Conservation (phyloP, 2,113 vertebrate genomes). For the Trogon melanurus region DNA sequence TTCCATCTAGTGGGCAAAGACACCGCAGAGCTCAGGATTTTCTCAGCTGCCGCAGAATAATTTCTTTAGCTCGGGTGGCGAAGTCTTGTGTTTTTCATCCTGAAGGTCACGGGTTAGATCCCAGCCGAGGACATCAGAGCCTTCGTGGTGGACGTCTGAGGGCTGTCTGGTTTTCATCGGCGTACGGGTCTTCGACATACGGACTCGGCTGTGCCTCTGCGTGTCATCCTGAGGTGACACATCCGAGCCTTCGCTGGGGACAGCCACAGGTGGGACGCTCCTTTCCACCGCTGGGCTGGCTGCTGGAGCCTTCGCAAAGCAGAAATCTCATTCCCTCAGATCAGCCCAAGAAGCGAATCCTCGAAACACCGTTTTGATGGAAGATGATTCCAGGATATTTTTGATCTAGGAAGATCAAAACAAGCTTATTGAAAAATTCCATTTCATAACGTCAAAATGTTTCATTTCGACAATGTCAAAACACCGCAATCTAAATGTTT, state of each 20-base stretch:
- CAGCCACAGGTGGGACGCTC: fast-evolving
- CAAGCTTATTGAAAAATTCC: constrained; percentile 42
- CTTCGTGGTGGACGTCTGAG: fast-evolving
- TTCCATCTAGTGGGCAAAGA: constrained; percentile 68
- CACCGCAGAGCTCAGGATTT: background rate
- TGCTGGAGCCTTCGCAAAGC: background rate
- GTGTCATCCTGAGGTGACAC: background rate
- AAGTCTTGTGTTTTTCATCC: background rate
- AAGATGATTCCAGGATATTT: constrained; percentile 27
- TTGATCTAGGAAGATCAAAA: constrained; percentile 59
- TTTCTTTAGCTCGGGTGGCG: background rate
- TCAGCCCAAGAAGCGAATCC: background rate
- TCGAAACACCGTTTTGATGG: background rate
- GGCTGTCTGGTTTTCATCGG: fast-evolving
- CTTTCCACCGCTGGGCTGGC: background rate
- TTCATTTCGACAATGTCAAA: constrained; percentile 27
- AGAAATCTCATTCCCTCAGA: background rate
- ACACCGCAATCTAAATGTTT: constrained; percentile 43
- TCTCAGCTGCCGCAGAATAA: background rate
- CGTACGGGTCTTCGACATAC: fast-evolving
- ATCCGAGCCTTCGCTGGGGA: background rate
- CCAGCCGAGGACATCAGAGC: background rate
- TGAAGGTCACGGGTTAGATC: background rate
- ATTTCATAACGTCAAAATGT: constrained; percentile 29
- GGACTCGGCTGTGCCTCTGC: fast-evolving